A percentile compares a stretch with the other conserved stretches of the same genome.
These are phyloP conservation scores for Eurypyga helias DNA, from an alignment of 2,113 vertebrate genomes.

Conservation along the genomic window DNA sequence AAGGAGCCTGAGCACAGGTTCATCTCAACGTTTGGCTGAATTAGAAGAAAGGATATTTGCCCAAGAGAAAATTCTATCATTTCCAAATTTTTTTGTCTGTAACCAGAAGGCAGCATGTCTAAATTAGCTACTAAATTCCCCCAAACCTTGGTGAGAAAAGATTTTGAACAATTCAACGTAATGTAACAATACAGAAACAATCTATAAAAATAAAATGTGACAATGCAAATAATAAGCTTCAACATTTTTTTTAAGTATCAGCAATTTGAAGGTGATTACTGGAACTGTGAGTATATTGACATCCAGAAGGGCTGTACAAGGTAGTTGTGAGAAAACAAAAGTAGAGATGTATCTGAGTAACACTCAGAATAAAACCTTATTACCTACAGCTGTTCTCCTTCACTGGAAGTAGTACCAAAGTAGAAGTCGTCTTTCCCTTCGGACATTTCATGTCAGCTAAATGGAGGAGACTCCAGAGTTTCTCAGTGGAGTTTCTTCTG, in stretches of 20 bases:
- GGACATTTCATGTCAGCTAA: not conserved
- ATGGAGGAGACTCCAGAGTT: not conserved
- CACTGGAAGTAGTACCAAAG: not conserved
- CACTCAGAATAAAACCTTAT: not conserved
- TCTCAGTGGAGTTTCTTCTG: not conserved
- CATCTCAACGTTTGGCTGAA: accelerated
- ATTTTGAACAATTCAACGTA: not conserved
- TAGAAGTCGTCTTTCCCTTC: not conserved
- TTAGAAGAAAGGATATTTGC: not conserved
- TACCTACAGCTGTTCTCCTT: not conserved
- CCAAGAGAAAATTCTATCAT: not conserved
- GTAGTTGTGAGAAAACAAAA: not conserved
- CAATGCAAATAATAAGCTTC: not conserved
- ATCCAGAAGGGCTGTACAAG: not conserved
- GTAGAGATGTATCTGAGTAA: not conserved
- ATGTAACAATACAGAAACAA: not conserved
- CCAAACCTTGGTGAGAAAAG: not conserved
- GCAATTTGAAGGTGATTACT: not conserved
- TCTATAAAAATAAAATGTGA: not conserved
- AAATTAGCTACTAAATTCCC: not conserved
- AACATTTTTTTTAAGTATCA: not conserved
- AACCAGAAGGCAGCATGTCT: not conserved
- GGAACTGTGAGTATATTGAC: not conserved
- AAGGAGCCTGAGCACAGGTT: not conserved
- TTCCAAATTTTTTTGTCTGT: not conserved